Percentiles rank a stretch among this genome's conserved stretches.
phyloP scores from a whole-genome alignment of 2,797 vertebrate genomes.

The Acrossocheilus fasciatus region DNA sequence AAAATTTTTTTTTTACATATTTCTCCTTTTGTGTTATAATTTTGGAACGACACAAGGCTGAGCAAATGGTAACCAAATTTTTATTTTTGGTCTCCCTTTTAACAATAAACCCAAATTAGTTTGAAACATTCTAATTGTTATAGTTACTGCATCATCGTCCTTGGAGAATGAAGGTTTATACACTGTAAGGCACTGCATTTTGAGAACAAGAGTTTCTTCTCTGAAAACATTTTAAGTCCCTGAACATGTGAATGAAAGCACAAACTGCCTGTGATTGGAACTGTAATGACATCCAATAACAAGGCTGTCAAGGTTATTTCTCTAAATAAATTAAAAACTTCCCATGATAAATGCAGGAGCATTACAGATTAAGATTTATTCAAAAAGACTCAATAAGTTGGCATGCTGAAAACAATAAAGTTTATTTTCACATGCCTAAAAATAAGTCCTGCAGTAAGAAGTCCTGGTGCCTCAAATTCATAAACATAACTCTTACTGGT shows the following conservation, averaged over 20 bases:
- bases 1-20: too few relatives aligned
- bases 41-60: not conserved
- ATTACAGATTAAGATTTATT: conserved; percentile 48
- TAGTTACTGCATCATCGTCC: conserved; percentile 6
- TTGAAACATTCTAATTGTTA: not conserved
- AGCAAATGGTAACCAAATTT: not conserved
- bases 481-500: not conserved
- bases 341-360: not conserved
- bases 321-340: not conserved
- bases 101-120: not conserved
- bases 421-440: conserved; percentile 37
- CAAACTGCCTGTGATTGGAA: conserved; percentile 19
- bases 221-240: not conserved
- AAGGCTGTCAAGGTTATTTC: conserved; percentile 8
- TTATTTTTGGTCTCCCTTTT: not conserved
- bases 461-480: too few relatives aligned
- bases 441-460: conserved; percentile 7
- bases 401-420: conserved; percentile 50
- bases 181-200: not conserved
- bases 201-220: not conserved
- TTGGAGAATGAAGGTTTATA: not conserved
- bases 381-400: conserved; percentile 64
- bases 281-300: conserved; percentile 10
- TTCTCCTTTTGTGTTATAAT: not conserved
- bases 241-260: not conserved